A percentile compares a stretch with the other conserved stretches of the same genome.
Conservation (phyloP, 2,888 invertebrate genomes). For the Pseudococcus longispinus region DNA sequence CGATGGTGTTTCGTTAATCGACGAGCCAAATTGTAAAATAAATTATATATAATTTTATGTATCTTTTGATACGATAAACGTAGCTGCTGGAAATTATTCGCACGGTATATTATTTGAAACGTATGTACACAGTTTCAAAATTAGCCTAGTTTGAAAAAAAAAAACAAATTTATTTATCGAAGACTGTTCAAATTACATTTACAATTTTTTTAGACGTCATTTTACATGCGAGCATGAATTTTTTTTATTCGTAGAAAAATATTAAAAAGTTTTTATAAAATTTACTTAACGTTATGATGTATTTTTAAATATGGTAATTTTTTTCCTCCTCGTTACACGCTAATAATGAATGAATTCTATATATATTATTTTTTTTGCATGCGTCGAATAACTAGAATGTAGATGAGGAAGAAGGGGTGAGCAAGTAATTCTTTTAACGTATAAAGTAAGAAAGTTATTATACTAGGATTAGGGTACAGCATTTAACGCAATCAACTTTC, state of each 20-base stretch:
- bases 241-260: not conserved
- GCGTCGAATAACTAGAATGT: constrained; percentile 12
- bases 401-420: not conserved
- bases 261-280: not conserved
- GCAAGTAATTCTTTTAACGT: not conserved
- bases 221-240: not conserved
- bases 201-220: not conserved
- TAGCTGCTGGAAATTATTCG: not conserved
- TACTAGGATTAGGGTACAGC: not conserved
- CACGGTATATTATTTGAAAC: not conserved
- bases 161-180: not conserved
- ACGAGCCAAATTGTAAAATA: not conserved
- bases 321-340: constrained; percentile 27
- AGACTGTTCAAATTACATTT: constrained; percentile 6
- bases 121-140: not conserved
- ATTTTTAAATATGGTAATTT: constrained; percentile 50
- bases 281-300: not conserved
- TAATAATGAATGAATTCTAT: not conserved
- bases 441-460: not conserved
- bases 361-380: not conserved
- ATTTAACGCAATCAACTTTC: not conserved
- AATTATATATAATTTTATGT: not conserved
- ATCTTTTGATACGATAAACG: not conserved
- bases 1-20: not conserved
- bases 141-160: not conserved